These are phyloP conservation scores for Lasiommata megera DNA, from an alignment of 2,888 invertebrate genomes.

Conservation along the genomic window DNA sequence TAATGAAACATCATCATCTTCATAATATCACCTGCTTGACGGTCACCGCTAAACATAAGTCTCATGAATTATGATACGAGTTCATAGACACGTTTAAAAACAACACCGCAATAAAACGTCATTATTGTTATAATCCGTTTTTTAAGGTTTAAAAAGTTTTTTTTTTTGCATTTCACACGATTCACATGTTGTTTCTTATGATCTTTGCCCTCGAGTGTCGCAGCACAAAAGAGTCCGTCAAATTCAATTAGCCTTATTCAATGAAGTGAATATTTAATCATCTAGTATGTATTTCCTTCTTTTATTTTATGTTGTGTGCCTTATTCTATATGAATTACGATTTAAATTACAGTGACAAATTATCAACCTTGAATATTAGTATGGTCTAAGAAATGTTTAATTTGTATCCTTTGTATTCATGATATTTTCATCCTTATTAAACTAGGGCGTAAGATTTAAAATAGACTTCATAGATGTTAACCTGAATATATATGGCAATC, in stretches of 20 bases:
- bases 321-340: background rate
- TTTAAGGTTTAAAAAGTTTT: too few relatives aligned
- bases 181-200: constrained; percentile 29
- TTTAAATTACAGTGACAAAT: background rate
- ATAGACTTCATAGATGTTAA: background rate
- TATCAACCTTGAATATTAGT: background rate
- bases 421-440: background rate
- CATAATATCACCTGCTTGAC: too few relatives aligned
- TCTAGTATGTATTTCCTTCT: constrained; percentile 28
- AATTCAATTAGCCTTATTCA: constrained; percentile 52
- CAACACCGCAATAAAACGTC: background rate
- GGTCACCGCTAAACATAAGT: too few relatives aligned
- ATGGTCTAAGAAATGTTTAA: background rate
- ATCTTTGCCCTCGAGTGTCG: constrained; percentile 43
- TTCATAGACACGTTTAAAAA: too few relatives aligned
- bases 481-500: background rate
- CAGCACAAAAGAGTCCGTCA: constrained; percentile 51
- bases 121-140: background rate
- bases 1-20: too few relatives aligned
- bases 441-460: background rate
- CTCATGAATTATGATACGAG: too few relatives aligned
- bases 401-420: background rate
- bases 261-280: constrained; percentile 47
- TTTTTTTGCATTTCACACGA: constrained; percentile 43
- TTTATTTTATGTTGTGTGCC: constrained; percentile 4